Conservation (phyloP, 2,888 invertebrate genomes). For the Chrysotoxum bicinctum region DNA sequence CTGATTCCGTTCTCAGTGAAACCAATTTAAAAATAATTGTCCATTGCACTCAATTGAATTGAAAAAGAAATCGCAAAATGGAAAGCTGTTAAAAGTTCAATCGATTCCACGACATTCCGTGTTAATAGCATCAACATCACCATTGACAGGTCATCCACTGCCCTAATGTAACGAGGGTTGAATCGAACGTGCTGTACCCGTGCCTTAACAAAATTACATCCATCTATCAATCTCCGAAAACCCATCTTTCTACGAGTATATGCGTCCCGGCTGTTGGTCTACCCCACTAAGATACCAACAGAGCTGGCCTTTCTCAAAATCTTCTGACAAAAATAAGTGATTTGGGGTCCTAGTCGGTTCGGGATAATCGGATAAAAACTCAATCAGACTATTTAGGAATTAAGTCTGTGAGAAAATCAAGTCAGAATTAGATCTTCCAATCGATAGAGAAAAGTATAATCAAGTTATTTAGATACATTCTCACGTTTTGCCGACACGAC, state of each 20-base stretch:
- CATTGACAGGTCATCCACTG: conserved; percentile 58
- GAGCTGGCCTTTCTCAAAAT: neutral
- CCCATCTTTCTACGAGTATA: conserved; percentile 44
- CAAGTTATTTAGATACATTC: conserved; percentile 48
- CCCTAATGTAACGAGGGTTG: conserved; percentile 27
- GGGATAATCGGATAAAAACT: conserved; percentile 3
- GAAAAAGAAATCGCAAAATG: conserved; percentile 15
- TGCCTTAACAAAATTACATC: conserved; percentile 65
- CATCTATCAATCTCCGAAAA: conserved; percentile 61
- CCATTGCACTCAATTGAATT: conserved; percentile 5
- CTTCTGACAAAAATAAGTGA: conserved; percentile 11
- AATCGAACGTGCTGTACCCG: conserved; percentile 30
- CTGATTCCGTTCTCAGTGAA: neutral
- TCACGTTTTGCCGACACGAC: neutral
- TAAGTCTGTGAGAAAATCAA: conserved; percentile 28
- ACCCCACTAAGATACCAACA: neutral
- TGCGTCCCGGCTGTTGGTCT: neutral
- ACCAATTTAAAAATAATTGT: conserved; percentile 4
- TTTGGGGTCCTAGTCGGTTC: neutral
- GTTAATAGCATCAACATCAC: conserved; percentile 45
- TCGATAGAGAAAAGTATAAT: conserved; percentile 52
- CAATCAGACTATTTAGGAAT: neutral
- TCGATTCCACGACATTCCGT: conserved; percentile 39
- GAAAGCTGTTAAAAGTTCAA: conserved; percentile 65
- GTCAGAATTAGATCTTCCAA: conserved; percentile 30